phyloP scores from a whole-genome alignment of 2,113 vertebrate species.

The Mobula birostris region DNA sequence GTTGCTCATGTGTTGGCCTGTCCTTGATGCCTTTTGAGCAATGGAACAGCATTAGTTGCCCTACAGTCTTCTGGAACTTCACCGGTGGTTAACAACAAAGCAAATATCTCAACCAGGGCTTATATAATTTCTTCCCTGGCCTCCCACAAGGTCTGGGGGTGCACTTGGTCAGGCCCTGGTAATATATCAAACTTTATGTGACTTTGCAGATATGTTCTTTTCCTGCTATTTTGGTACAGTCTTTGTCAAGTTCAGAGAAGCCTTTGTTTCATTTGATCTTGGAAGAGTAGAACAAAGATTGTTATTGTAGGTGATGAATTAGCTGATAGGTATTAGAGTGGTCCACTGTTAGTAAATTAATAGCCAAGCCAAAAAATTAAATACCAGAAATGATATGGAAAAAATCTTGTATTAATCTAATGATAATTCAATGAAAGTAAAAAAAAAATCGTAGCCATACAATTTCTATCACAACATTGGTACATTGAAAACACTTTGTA shows the following conservation, averaged over 20 bases:
- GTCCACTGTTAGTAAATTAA: not conserved
- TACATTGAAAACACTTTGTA: not conserved
- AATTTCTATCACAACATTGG: not conserved
- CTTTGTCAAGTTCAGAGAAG: not conserved
- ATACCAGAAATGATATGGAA: not conserved
- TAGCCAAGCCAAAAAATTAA: not conserved
- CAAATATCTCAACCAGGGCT: not conserved
- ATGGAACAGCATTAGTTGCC: not conserved
- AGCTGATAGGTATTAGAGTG: not conserved
- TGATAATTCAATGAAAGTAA: not conserved
- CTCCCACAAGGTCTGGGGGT: too few species aligned
- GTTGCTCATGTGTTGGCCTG: not conserved
- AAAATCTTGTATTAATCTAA: not conserved
- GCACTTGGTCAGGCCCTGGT: too few species aligned
- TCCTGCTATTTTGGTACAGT: not conserved
- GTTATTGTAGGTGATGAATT: not conserved
- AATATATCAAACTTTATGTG: not conserved
- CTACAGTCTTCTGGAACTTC: too few species aligned
- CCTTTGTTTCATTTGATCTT: not conserved
- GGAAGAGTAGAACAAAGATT: not conserved
- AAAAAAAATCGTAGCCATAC: not conserved
- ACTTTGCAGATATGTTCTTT: not conserved
- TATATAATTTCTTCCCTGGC: too few species aligned
- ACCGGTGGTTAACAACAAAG: too few species aligned
- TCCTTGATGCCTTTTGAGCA: not conserved